Base-by-base conservation (phyloP, 1,140 invertebrate species). In the Hylaeus anthracinus region DNA sequence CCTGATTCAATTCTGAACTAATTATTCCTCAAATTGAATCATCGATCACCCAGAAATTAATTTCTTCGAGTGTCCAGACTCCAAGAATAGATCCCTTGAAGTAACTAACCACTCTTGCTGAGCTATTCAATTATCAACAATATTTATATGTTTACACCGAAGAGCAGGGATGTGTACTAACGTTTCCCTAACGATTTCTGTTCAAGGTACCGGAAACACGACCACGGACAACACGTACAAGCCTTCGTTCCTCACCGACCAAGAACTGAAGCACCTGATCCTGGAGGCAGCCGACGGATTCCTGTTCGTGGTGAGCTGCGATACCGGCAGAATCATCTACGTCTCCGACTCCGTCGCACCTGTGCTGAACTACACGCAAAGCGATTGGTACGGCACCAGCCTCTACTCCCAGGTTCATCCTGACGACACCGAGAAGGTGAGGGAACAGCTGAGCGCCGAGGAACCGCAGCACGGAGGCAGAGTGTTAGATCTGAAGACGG, bases 231-330 rank as follows among this genome's bases (percentile, higher is more conserved):
- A 98, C 48, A 97, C 97, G 1, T 99, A 99, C 92, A 99, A 99
- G 93, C 99, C 99, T 14, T 99, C 98, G 3, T 99, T 99, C 93
- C 95, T 99, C 45, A 99, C 99, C 58, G 99, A 99, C 94, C 98
- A 99, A 92, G 99, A 99, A 93, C 94, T 99, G 37, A 99, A 99
- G 92, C 99, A 99, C 94, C 94, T 99, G 73, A 99, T 99, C 82
- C 94, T 99, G 67, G 99, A 99, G 94, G 99, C 99, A 37, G 99
- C 99, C 10, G 99, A 99, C 94, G 99, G 99, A 2, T 99, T 99
- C 94, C 95, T 99, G 41, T 99, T 99, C 94, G 99, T 99, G 9
- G 98, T 99, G 0, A 98, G 98, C 85, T 99, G 99, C 94, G 99
- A 99, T 92, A 98, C 97, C 37, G 99, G 98, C 1, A 95, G 98